phyloP scores from a whole-genome alignment of 2,888 invertebrate species.

The Capitulum mitella region DNA sequence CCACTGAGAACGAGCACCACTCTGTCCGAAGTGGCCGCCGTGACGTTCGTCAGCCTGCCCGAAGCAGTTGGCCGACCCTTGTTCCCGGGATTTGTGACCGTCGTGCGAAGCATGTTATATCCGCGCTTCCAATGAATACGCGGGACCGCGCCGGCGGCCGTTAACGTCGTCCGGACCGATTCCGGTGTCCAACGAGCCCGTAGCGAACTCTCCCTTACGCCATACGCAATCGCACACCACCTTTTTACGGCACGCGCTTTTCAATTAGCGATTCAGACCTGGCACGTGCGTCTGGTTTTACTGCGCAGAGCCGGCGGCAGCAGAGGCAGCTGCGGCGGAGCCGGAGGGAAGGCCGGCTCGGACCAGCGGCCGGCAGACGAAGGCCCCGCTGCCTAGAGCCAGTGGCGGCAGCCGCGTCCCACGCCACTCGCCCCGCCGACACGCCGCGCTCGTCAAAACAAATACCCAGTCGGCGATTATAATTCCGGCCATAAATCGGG shows the following conservation, averaged over 20 bases:
- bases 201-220: too few relatives aligned
- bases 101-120: too few relatives aligned
- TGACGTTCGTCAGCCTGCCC: neutral
- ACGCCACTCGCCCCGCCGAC: neutral
- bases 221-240: neutral
- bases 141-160: neutral
- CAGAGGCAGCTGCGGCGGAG: too few relatives aligned
- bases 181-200: too few relatives aligned
- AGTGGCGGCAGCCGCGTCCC: neutral
- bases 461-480: neutral
- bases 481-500: neutral
- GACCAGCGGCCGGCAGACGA: too few relatives aligned
- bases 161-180: neutral
- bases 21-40: neutral
- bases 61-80: too few relatives aligned
- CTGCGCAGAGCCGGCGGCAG: neutral
- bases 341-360: too few relatives aligned
- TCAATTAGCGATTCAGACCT: neutral
- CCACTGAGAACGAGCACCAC: too few relatives aligned
- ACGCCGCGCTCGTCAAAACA: neutral
- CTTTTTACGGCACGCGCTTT: neutral
- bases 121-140: neutral
- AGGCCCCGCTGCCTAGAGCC: too few relatives aligned
- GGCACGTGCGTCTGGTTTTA: neutral
- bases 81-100: too few relatives aligned